Evolutionary conservation across 2,113 vertebrate species (phyloP).

Genomic region (Micronycteris hirsuta): DNA sequence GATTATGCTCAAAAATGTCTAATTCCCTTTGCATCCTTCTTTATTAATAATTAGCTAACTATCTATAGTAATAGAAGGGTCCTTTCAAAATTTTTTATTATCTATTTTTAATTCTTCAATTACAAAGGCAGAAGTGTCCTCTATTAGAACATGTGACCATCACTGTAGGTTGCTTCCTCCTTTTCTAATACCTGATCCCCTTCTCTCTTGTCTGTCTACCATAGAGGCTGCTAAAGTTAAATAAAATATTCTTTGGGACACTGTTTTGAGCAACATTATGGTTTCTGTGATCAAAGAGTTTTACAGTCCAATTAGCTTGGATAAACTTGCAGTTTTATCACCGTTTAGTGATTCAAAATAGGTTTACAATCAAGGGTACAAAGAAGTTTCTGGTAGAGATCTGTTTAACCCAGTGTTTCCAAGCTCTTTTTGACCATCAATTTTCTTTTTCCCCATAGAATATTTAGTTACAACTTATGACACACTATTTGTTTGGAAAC

Average conservation of each 20-base stretch:
- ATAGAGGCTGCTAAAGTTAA: not conserved
- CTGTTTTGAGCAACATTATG: not conserved
- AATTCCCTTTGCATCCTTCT: too few relatives aligned
- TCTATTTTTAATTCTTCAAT: not conserved
- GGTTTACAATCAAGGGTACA: not conserved
- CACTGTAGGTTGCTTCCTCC: not conserved
- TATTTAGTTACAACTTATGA: not conserved
- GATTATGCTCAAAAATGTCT: too few relatives aligned
- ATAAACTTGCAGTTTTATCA: not conserved
- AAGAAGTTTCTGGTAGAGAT: not conserved
- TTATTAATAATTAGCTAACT: too few relatives aligned
- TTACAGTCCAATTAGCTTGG: not conserved
- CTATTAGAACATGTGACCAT: not conserved
- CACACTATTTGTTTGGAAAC: not conserved
- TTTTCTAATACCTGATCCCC: not conserved
- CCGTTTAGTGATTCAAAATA: not conserved
- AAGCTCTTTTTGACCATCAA: not conserved
- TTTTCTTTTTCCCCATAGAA: not conserved
- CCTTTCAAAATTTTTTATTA: not conserved
- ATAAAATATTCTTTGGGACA: not conserved
- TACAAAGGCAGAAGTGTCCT: not conserved
- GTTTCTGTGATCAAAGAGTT: slow-evolving; percentile 2
- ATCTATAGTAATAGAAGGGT: not conserved
- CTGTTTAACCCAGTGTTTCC: not conserved
- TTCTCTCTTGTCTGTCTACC: not conserved